Base-by-base conservation (phyloP, 92 coral and sea anemone genomes). In the Bergia puertoricense region DNA sequence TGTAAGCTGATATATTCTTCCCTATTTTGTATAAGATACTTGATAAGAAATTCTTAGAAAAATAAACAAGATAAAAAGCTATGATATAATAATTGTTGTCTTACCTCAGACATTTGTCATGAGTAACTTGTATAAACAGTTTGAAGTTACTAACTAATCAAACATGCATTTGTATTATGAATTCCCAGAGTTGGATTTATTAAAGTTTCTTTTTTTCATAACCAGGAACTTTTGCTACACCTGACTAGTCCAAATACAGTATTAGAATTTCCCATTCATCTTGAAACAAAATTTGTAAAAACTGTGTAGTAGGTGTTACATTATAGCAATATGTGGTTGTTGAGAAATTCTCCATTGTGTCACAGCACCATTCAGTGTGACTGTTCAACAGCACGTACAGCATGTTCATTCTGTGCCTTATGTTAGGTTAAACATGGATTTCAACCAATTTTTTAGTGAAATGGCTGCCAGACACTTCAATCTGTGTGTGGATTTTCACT, bases 391-490 rank as follows among this genome's bases (percentile, higher is more conserved):
- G 5, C 85, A 80, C 14, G 57, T n/a, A 79, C 46, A 22, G 30
- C 46, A 62, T 84, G 57, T 30, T 84, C 43, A 84, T 84, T 37
- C 10, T 51, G 13, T 66, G 48, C 18, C 73, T 80, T 42, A 81
- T 42, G 18, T 16, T 62, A 7, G 18, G 23, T 62, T 16, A 62
- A 62, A 6, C 68, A 84, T n/a, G 77, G 79, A 71, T 51, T 71
- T 72, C 14, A 72, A 45, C 46, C 65, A 71, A 7, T 43, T 71
- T 48, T 36, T 84, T 72, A 84, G 65, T 81, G 77, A 83, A 83
- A 83, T 83, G 86, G 86, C 77, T 18, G 13, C 77, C 51, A 67
- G 59, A 83, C 77, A 69, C 40, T 84, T 48, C 79, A 69, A 68
- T 66, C 11, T 82, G 23, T 41, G 67, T 69, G 79, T 84, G 66